Percentiles rank a stretch among this genome's conserved stretches.
These are phyloP conservation scores for Tenualosa thibaudeaui DNA, from an alignment of 2,797 vertebrate species.

Conservation along the genomic window DNA sequence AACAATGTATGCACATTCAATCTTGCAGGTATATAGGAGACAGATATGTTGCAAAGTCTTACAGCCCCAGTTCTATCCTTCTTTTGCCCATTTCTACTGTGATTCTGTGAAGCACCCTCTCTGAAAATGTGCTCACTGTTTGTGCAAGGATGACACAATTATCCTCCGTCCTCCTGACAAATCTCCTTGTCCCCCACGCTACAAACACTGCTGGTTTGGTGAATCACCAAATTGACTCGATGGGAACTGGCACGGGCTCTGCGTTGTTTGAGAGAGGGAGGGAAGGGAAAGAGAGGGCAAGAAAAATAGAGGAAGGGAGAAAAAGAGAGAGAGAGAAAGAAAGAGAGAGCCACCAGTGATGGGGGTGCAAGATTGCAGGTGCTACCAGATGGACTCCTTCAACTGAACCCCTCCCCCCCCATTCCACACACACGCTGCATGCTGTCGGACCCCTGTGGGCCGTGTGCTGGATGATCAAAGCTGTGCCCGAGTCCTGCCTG, in stretches of 20 bases:
- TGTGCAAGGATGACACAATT: background rate
- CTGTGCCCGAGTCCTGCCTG: slow-evolving; percentile 28
- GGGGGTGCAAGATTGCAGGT: background rate
- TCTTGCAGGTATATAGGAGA: background rate
- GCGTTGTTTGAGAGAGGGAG: too few species aligned
- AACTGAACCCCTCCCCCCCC: background rate
- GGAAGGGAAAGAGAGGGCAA: background rate
- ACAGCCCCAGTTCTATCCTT: background rate
- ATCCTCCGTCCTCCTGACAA: background rate
- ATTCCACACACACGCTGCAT: background rate
- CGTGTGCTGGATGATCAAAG: slow-evolving; percentile 41
- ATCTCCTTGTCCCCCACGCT: background rate
- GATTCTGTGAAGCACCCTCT: background rate
- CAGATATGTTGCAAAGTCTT: background rate
- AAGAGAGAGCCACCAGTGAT: background rate
- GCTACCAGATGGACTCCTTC: slow-evolving; percentile 36
- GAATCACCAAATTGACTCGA: background rate
- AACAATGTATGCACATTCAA: background rate
- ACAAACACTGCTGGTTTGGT: slow-evolving; percentile 9
- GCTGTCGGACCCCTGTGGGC: slow-evolving; percentile 15
- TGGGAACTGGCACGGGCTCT: background rate
- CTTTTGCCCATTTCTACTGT: background rate
- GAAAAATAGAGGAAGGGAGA: background rate
- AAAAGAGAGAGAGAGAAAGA: background rate
- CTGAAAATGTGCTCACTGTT: background rate